These are phyloP conservation scores for Meliscaeva auricollis DNA, from an alignment of 2,888 invertebrate genomes.

Conservation along the genomic window DNA sequence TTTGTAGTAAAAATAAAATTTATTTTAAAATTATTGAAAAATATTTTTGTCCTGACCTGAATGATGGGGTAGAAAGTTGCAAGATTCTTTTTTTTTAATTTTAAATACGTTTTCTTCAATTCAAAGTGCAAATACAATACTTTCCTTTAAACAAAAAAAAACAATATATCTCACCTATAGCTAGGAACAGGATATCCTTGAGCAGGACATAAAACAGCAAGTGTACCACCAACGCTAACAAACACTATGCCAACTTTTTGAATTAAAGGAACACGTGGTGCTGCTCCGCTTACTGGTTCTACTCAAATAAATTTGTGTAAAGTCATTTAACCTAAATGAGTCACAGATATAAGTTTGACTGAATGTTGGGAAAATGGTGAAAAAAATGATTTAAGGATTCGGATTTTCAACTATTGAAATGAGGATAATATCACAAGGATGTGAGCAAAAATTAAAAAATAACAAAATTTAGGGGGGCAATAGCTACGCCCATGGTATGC, in stretches of 20 bases:
- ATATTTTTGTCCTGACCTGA: too few species aligned
- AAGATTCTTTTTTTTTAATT: too few species aligned
- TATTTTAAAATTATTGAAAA: not conserved
- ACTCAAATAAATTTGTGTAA: conserved; percentile 12
- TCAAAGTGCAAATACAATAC: too few species aligned
- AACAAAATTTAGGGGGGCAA: too few species aligned
- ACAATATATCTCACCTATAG: conserved; percentile 89
- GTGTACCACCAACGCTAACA: conserved; percentile 77
- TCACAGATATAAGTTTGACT: not conserved
- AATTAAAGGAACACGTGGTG: conserved; percentile 87
- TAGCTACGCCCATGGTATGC: too few species aligned
- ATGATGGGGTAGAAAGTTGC: conserved; percentile 16
- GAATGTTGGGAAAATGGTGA: conserved; percentile 28
- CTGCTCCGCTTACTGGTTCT: conserved; percentile 86
- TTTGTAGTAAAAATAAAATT: not conserved
- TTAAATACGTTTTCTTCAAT: too few species aligned
- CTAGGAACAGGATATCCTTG: conserved; percentile 91
- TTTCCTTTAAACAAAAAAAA: too few species aligned
- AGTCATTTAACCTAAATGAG: not conserved
- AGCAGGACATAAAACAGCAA: conserved; percentile 87
- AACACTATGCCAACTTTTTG: conserved; percentile 80
- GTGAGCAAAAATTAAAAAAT: too few species aligned
- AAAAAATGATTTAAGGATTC: too few species aligned
- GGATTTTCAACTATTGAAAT: too few species aligned
- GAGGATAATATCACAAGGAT: too few species aligned